Base-by-base conservation (phyloP, 2,888 invertebrate species). In the Caenorhabditis sp. region DNA sequence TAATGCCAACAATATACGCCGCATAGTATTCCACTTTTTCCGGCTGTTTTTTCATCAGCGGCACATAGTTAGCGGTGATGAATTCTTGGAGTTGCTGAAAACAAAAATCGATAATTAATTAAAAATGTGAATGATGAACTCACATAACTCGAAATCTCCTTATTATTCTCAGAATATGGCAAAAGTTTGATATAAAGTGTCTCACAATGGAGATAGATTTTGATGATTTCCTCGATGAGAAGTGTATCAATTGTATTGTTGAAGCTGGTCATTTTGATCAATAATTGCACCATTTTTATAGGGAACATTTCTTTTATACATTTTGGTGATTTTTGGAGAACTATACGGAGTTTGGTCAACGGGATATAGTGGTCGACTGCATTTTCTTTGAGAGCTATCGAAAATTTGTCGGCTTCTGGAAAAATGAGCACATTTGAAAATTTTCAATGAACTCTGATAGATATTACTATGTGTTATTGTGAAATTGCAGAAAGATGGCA, bases 231-330 rank as follows among this genome's bases (percentile, higher is more conserved):
- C 60, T 64, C 64, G 14, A 70, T 57, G 10, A 70, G 57, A 21
- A 49, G 12, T 4, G 61, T 64, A 53, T 70, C 65, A 23, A 70
- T 66, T n/a, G 70, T 56, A 21, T 58, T 20, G 21, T 70, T 70
- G 59, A 66, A 70, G 17, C 66, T 61, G 1, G 70, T 70, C 2
- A 70, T 60, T 59, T 59, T 65, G 10, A 59, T 59, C 7, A 70
- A 43, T 5, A 20, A n/a, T 3, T 17, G 10, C 2, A 66, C 49
- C 1, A 43, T 65, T 1, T 26, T 58, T 14, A 59, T 36, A 1
- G 65, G 62, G 3, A 70, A 31, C n/a, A 63, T 5, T n/a, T 62
- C 38, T 26, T 27, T 38, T 26, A 70, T 54, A 1, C 62, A 53
- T 53, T 56, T 10, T 21, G 70, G 58, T 1, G 65, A 59, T 5